Evolutionary conservation across 2,113 vertebrate species (phyloP).

Genomic region (Vombatus ursinus): DNA sequence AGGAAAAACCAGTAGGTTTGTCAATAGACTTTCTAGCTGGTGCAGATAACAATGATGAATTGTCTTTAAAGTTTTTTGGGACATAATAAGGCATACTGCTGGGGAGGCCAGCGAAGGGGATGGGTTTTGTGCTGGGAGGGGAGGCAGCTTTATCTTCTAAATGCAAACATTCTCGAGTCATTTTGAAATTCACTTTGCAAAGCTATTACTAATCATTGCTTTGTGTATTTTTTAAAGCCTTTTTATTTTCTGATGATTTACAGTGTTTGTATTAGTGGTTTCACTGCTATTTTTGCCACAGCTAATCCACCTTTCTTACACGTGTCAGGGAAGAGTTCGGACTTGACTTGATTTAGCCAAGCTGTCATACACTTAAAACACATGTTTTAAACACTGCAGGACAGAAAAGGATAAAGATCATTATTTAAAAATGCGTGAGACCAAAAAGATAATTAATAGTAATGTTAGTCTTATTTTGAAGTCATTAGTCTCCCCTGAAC

Average conservation of each 20-base stretch:
- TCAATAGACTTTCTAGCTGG: neutral
- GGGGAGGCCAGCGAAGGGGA: neutral
- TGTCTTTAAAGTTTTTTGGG: neutral
- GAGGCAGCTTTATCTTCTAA: neutral
- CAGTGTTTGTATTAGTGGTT: constrained; percentile 50
- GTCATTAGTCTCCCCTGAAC: neutral
- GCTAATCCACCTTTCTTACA: constrained; percentile 10
- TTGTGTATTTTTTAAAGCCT: neutral
- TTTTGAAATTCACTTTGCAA: constrained; percentile 4
- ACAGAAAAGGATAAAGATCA: constrained; percentile 15
- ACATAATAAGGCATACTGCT: neutral
- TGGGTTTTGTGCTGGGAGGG: neutral
- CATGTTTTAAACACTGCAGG: constrained; percentile 18
- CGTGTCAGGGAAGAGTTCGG: constrained; percentile 46
- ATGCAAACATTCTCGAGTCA: neutral
- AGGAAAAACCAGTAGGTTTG: neutral
- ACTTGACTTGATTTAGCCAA: constrained; percentile 44
- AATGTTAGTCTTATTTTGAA: constrained; percentile 30
- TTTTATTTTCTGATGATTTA: constrained; percentile 17
- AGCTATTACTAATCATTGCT: neutral
- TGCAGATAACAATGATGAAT: neutral
- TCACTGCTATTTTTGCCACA: constrained; percentile 42
- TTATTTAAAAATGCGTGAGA: constrained; percentile 6
- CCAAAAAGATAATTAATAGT: constrained; percentile 28
- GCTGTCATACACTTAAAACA: constrained; percentile 20